Base-by-base conservation (phyloP, 1,140 invertebrate genomes). In the Drosophila teissieri region DNA sequence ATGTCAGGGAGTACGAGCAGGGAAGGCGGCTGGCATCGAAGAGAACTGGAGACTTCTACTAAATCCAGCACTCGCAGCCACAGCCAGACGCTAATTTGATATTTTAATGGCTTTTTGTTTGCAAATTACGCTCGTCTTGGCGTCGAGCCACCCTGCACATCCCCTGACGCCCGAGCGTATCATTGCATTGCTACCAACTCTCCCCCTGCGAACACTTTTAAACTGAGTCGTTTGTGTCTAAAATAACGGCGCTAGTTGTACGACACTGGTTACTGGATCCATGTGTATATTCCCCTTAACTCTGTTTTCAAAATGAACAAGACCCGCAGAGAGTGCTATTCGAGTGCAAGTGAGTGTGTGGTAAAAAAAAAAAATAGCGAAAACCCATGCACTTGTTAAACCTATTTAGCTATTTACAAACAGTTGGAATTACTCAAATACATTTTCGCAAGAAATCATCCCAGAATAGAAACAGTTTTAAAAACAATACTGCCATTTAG, bases 101-200 rank as follows among this genome's bases (percentile, higher is more conserved):
- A 88, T 88, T 88, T 88, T 88, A 89, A 88, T 89, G 80, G 75
- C 79, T 83, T 88, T 84, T 88, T 76, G 83, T 86, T 88, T 86
- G 83, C 82, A 85, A 85, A 86, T 86, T 81, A 81, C 81, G 64
- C 62, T 70, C 44, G 67, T 39, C 67, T 70, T 65, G 64, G 27
- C 67, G 64, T 57, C 51, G 67, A n/a, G 42, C 36, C 42, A 53
- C 49, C 63, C 51, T 37, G 58, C 51, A 31, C 17, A 7, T n/a
- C 19, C 8, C 36, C 22, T 3, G 6, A 19, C n/a, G 3, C 34
- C 40, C 40, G 5, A 4, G 14, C 37, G 37, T 31, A 39, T 14
- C 17, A 15, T 17, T 22, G 19, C 17, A 15, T 11, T 12, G 19
- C 17, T 11, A 46, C 44, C 19, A 3, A 14, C 19, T 22, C 11